phyloP scores from a whole-genome alignment of 2,888 invertebrate species.

The Pseudococcus jackbeardsleyi region DNA sequence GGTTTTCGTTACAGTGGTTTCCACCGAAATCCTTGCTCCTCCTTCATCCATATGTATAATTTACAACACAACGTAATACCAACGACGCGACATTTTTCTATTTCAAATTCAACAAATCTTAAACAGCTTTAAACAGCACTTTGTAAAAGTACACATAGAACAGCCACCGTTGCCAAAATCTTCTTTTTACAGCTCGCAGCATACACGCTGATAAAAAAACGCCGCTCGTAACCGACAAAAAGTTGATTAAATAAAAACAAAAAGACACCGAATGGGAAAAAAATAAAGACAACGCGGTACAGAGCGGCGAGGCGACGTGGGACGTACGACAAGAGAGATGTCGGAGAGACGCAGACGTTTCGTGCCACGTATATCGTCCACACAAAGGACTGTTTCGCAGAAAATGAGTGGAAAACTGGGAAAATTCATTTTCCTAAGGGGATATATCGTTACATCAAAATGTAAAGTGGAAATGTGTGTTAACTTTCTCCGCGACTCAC shows the following conservation, averaged over 20 bases:
- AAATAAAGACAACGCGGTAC: conserved; percentile 9
- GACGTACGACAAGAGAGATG: too few relatives aligned
- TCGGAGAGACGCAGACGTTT: not conserved
- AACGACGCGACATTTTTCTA: conserved; percentile 26
- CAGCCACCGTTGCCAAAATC: conserved; percentile 6
- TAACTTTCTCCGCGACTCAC: conserved; percentile 52
- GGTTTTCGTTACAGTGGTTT: not conserved
- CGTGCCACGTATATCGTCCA: conserved; percentile 10
- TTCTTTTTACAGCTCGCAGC: not conserved
- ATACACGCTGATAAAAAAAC: not conserved
- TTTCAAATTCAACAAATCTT: conserved; percentile 28
- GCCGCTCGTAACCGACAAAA: not conserved
- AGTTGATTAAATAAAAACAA: conserved; percentile 46
- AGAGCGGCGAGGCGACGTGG: too few relatives aligned
- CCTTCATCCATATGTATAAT: not conserved
- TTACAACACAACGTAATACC: not conserved
- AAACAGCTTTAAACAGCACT: not conserved
- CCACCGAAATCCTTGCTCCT: not conserved
- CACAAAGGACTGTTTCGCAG: conserved; percentile 43
- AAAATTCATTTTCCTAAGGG: conserved; percentile 62
- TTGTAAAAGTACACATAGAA: not conserved
- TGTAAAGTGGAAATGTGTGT: conserved; percentile 63
- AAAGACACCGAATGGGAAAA: not conserved
- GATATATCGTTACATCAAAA: conserved; percentile 63
- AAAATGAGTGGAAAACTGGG: conserved; percentile 54